Base-by-base conservation (phyloP, 2,113 vertebrate species). In the Clupea harengus region DNA sequence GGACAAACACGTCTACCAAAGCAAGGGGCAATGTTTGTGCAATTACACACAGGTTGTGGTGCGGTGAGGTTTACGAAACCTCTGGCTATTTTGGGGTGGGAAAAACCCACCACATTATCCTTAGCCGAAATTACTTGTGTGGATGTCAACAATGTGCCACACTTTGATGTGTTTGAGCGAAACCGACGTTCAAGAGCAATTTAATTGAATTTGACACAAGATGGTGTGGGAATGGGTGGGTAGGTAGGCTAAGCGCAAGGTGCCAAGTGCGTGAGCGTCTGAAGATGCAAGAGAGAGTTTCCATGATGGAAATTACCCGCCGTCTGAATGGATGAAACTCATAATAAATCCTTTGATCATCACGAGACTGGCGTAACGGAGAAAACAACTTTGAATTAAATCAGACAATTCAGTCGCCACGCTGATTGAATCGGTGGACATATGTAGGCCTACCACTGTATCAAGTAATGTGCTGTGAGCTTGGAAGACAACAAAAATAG, bases 401-500 rank as follows among this genome's bases (percentile, higher is more conserved):
- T 8, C 64, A 72, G 64, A 72, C 52, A 54, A 28, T 72, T 28
- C n/a, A 9, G 25, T 72, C 25, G 6, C n/a, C 6, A 13, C 28
- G 13, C 64, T 32, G 25, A 32, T 72, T 28, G 64, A 72, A 15
- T 72, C 25, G 64, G n/a, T 8, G 64, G 22, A 78, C 28, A 78
- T 39, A 32, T 78, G n/a, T 67, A 39, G 25, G 72, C 25, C 54
- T 39, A 32, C 28, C 17, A 78, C 28, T 10, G 72, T 78, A 39
- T 44, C 72, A 32, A 17, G 54, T 6, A 13, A 32, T 78, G 9
- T 28, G 10, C 28, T 82, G 82, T 82, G 81, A 86, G 85, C 75
- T 50, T 28, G 45, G 57, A 49, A 81, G 84, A 85, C 54, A 67
- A 87, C 8, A 50, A 39, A 78, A 78, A 88, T 67, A 80, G 84